phyloP scores from a whole-genome alignment of 2,888 invertebrate species.

The Anthophora plumipes region DNA sequence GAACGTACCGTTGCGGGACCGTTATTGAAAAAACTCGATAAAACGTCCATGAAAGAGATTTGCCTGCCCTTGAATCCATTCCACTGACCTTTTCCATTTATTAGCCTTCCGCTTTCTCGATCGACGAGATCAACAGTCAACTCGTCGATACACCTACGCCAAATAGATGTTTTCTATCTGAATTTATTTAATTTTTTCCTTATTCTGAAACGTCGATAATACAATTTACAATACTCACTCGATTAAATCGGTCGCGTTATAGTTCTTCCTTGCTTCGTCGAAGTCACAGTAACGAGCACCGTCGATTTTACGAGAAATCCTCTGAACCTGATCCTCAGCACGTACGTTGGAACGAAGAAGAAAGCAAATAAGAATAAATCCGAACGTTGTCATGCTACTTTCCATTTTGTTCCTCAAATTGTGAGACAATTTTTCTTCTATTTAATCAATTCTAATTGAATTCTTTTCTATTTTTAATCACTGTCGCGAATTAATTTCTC shows the following conservation, averaged over 20 bases:
- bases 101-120: conserved; percentile 53
- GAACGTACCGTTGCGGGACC: conserved; percentile 48
- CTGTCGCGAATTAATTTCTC: neutral
- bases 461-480: neutral
- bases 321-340: conserved; percentile 25
- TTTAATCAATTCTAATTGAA: no score
- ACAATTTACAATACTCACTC: conserved; percentile 70
- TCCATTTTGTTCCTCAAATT: neutral
- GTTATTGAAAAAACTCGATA: conserved; percentile 46
- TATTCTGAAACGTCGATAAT: neutral
- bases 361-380: conserved; percentile 44
- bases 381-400: conserved; percentile 34
- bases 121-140: conserved; percentile 63
- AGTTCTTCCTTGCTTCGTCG: conserved; percentile 66
- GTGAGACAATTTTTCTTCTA: neutral
- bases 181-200: neutral
- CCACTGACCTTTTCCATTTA: conserved; percentile 28
- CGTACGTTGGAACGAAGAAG: conserved; percentile 22
- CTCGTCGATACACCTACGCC: conserved; percentile 76
- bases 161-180: neutral
- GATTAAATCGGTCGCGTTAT: conserved; percentile 76
- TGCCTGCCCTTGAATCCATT: conserved; percentile 36
- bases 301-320: conserved; percentile 17
- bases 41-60: conserved; percentile 45
- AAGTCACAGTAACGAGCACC: conserved; percentile 67